Conservation (phyloP, 2,888 invertebrate species). For the Apodemia mormo region DNA sequence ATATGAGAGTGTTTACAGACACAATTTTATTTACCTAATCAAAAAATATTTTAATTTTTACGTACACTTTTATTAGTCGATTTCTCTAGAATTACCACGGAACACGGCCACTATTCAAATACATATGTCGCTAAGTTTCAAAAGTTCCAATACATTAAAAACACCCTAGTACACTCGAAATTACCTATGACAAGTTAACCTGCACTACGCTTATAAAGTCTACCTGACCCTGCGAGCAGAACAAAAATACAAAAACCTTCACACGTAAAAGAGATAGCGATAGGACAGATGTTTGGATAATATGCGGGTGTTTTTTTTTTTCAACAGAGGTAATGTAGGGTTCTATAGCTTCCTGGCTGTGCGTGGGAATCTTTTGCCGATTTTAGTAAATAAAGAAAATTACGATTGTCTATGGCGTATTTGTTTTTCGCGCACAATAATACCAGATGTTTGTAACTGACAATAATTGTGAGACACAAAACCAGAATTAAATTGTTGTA, state of each 20-base stretch:
- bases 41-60: no score
- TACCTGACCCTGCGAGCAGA: conserved; percentile 46
- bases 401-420: conserved; percentile 31
- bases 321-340: conserved; percentile 45
- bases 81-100: no score
- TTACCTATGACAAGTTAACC: conserved; percentile 29
- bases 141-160: not conserved
- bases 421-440: conserved; percentile 38
- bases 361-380: conserved; percentile 50
- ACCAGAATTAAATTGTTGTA: not conserved
- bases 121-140: not conserved
- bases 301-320: conserved; percentile 67
- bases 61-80: no score
- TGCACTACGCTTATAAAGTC: conserved; percentile 39
- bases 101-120: no score
- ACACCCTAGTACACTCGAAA: conserved; percentile 7
- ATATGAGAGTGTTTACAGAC: no score
- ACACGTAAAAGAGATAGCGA: conserved; percentile 42
- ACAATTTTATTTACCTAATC: no score
- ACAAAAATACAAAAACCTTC: conserved; percentile 29
- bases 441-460: conserved; percentile 33
- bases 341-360: conserved; percentile 51
- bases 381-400: conserved; percentile 30
- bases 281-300: conserved; percentile 69
- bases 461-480: not conserved